A percentile compares a stretch with the other conserved stretches of the same genome.
These are phyloP conservation scores for Lacerta agilis DNA, from an alignment of 2,797 vertebrate genomes.

Conservation along the genomic window DNA sequence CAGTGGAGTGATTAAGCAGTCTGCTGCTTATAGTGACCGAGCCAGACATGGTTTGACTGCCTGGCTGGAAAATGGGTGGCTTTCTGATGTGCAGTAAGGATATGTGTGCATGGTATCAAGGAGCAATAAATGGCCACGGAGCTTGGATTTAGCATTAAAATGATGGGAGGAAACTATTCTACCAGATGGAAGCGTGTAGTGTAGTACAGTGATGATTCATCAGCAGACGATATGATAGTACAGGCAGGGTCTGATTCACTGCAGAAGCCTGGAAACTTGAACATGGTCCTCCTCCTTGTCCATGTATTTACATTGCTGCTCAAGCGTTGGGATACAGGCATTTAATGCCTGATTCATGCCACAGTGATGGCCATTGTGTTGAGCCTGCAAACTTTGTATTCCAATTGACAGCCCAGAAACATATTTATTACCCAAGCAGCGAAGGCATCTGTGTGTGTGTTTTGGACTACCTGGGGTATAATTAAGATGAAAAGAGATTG, in stretches of 20 bases:
- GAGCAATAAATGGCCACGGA: not conserved
- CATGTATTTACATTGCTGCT: not conserved
- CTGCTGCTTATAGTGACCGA: constrained; percentile 39
- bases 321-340: not conserved
- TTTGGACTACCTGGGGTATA: constrained; percentile 53
- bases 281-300: not conserved
- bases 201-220: constrained; percentile 25
- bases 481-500: constrained; percentile 56
- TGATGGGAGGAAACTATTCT: not conserved
- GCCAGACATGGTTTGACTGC: constrained; percentile 28
- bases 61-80: not conserved
- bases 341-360: not conserved
- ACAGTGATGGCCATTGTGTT: constrained; percentile 27
- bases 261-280: not conserved
- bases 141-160: not conserved
- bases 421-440: constrained; percentile 22
- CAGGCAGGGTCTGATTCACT: not conserved
- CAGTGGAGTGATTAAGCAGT: constrained; percentile 46
- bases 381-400: not conserved
- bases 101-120: not conserved
- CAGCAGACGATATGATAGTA: not conserved
- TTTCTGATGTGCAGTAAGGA: not conserved
- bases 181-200: not conserved
- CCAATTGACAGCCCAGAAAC: constrained; percentile 35
- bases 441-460: constrained; percentile 58